Percentiles rank a stretch among this genome's conserved stretches.
Conservation (phyloP, 2,797 vertebrate genomes). For the Falco cherrug region DNA sequence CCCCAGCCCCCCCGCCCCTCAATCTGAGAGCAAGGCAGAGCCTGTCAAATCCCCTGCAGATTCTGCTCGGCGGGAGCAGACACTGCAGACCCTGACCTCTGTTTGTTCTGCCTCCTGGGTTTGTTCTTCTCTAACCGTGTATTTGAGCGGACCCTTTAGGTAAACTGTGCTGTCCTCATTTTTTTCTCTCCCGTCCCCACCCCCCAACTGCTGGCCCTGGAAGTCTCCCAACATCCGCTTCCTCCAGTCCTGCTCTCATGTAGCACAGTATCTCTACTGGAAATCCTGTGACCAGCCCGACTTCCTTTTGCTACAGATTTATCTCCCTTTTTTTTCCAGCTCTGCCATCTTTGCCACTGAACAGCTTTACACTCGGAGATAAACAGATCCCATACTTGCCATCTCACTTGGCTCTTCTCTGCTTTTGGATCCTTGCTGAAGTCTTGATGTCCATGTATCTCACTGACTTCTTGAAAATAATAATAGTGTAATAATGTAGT, state of each 20-base stretch:
- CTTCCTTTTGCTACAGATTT: slow-evolving; percentile 35
- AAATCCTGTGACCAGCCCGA: slow-evolving; percentile 49
- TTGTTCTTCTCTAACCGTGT: neutral
- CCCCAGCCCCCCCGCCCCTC: too few relatives aligned
- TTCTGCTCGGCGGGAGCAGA: neutral
- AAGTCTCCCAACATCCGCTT: slow-evolving; percentile 48
- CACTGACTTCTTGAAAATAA: neutral
- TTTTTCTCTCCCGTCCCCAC: too few relatives aligned
- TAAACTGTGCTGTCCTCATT: neutral
- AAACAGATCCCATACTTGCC: neutral
- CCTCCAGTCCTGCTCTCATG: slow-evolving; percentile 18
- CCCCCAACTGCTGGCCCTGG: slow-evolving; percentile 21
- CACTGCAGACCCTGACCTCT: neutral
- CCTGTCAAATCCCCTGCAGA: neutral
- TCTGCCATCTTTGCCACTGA: neutral
- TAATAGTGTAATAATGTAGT: neutral
- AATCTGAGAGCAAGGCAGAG: neutral
- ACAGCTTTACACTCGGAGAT: neutral
- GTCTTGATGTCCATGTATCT: neutral
- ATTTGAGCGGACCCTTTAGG: slow-evolving; percentile 14
- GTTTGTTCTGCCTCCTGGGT: neutral
- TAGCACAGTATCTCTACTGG: neutral
- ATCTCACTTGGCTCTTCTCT: neutral
- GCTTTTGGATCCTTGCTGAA: neutral
- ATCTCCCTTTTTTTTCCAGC: neutral